Base-by-base conservation (phyloP, 2,797 vertebrate species). In the Rousettus madagascariensis region DNA sequence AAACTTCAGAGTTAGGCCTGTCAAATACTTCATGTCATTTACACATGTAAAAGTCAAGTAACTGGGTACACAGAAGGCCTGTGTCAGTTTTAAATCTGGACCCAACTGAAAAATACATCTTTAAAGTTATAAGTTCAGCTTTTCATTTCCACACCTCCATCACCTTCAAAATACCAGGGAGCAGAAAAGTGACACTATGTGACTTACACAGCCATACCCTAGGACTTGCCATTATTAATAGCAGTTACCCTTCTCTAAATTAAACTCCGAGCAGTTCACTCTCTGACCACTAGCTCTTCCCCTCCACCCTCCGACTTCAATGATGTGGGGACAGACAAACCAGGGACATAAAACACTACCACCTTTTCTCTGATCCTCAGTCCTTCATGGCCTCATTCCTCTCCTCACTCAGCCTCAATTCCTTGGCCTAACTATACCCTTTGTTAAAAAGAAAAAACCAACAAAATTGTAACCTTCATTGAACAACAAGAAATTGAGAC, bases 1-100 rank as follows among this genome's bases (percentile, higher is more conserved):
- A 88, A 95, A 83, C 84, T 96, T 82, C 86, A 85, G 17, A 63
- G 78, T 86, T 96, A 75, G 61, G 95, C 0, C 87, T 95, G 91
- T 94, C 96, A 97, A 97, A 96, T 53, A 63, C 12, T 51, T 46
- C 75, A 71, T 91, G 95, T 24, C 97, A 94, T 80, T 97, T 95
- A 89, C 96, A 96, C 94, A 72, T 90, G n/a, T 96, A 96, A 94
- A 90, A 94, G 91, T 90, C 68, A 95, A 96, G 77, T 55, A 94
- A 94, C 1, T 92, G 83, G 89, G 26, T 94, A 88, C 61, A 90
- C 13, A 33, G 86, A 77, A 86, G 59, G 65, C 66, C 46, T 33
- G 46, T 53, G 83, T 86, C 49, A 84, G 53, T 84, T 91, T 80
- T 24, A 95, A 96, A 95, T 91, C 30, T 82, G 79, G 55, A 65